Percentiles rank a stretch among this genome's conserved stretches.
phyloP scores from a whole-genome alignment of 1,140 invertebrate genomes.

The Nephila pilipes region DNA sequence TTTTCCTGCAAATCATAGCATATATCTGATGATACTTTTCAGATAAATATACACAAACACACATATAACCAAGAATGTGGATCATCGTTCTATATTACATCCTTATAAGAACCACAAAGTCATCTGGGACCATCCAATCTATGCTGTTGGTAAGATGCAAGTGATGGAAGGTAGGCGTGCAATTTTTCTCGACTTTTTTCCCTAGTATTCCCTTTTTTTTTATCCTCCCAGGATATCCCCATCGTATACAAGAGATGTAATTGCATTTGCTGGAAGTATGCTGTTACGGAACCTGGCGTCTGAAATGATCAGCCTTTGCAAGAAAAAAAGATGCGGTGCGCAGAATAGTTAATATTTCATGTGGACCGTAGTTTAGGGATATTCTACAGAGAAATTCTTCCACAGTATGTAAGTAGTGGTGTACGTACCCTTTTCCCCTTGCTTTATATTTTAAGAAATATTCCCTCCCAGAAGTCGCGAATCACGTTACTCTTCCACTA shows the following conservation, averaged over 20 bases:
- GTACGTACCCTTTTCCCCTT: conserved; percentile 49
- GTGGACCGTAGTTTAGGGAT: conserved; percentile 53
- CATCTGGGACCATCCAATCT: conserved; percentile 50
- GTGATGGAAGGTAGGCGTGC: conserved; percentile 31
- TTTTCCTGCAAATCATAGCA: neutral
- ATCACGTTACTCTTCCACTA: neutral
- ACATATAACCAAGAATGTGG: neutral
- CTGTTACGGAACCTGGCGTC: conserved; percentile 62
- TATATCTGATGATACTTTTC: neutral
- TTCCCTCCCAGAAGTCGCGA: neutral
- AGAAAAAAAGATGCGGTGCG: conserved; percentile 33
- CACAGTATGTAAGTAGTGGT: conserved; percentile 37
- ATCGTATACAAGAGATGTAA: conserved; percentile 62
- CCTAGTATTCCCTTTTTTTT: neutral
- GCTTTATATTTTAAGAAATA: conserved; percentile 57
- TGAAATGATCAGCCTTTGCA: conserved; percentile 59
- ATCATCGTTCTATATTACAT: neutral
- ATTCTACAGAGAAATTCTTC: conserved; percentile 54
- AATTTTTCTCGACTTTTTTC: neutral
- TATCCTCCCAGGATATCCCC: neutral
- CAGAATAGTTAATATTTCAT: conserved; percentile 72
- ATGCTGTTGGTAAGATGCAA: conserved; percentile 23
- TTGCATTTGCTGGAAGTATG: conserved; percentile 64
- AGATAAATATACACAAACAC: neutral
- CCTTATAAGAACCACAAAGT: conserved; percentile 48